Conservation (phyloP, 2,888 invertebrate genomes). For the Omphaloscelis lunosa region DNA sequence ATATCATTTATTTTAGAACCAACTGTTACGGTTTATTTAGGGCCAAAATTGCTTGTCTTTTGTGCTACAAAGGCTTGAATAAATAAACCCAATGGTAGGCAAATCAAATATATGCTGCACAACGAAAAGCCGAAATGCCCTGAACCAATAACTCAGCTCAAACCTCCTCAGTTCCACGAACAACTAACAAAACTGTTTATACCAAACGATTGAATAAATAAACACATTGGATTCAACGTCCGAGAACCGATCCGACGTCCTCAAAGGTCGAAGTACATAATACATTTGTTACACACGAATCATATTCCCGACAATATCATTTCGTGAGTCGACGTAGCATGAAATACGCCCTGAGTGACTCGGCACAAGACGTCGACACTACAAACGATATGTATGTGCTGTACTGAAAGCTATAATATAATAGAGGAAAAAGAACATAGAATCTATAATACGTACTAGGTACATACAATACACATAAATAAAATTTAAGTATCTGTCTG, state of each 20-base stretch:
- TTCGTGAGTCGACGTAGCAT: conserved; percentile 89
- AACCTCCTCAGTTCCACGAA: conserved; percentile 26
- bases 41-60: too few species aligned
- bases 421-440: neutral
- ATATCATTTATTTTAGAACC: neutral
- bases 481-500: too few species aligned
- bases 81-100: too few species aligned
- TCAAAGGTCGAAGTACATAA: conserved; percentile 76
- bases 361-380: conserved; percentile 87
- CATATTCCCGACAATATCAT: conserved; percentile 90
- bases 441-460: too few species aligned
- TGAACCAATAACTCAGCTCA: conserved; percentile 1
- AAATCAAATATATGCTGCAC: neutral
- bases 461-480: too few species aligned
- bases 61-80: neutral
- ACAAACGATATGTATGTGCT: conserved; percentile 70
- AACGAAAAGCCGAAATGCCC: neutral
- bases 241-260: conserved; percentile 48
- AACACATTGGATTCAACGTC: conserved; percentile 51
- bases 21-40: neutral
- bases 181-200: conserved; percentile 24
- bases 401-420: conserved; percentile 62
- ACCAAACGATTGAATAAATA: conserved; percentile 53
- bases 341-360: conserved; percentile 90
- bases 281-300: conserved; percentile 89